Conservation (phyloP, 2,797 vertebrate genomes). For the Lacerta bilineata region DNA sequence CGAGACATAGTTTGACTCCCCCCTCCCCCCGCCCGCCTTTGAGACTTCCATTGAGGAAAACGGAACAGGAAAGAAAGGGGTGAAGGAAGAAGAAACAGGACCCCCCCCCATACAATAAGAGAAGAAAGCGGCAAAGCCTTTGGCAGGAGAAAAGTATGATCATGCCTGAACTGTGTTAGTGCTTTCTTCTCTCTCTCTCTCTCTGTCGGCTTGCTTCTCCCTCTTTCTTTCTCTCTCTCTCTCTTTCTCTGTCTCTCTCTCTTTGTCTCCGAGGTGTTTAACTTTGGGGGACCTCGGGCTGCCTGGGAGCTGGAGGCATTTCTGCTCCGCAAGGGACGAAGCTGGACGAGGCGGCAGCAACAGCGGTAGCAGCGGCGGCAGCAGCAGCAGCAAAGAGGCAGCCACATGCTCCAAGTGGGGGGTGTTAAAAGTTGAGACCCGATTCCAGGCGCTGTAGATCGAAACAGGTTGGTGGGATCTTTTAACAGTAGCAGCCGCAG, state of each 20-base stretch:
- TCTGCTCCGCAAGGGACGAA: constrained; percentile 8
- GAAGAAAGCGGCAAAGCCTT: constrained; percentile 15
- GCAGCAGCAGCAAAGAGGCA: background rate
- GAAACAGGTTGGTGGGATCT: constrained; percentile 46
- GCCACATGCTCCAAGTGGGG: constrained; percentile 45
- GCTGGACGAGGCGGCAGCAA: constrained; percentile 11
- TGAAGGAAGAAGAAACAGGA: constrained; percentile 53
- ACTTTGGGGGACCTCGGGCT: constrained; percentile 39
- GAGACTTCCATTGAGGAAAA: constrained; percentile 53
- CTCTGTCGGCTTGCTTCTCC: background rate
- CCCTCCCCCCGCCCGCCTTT: constrained; percentile 54
- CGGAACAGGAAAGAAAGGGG: constrained; percentile 58
- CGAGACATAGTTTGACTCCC: constrained; percentile 53
- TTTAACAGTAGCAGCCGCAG: background rate
- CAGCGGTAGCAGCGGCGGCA: background rate
- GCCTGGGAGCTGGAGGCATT: constrained; percentile 27
- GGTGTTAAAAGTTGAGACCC: constrained; percentile 35
- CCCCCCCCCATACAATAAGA: constrained; percentile 39
- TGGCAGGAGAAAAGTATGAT: constrained; percentile 29
- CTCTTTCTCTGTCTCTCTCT: background rate
- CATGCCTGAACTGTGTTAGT: constrained; percentile 24
- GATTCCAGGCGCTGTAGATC: constrained; percentile 26
- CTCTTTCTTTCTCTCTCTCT: background rate
- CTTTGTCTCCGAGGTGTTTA: constrained; percentile 41
- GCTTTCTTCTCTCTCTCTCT: background rate